Evolutionary conservation across 2,888 invertebrate species (phyloP).

Genomic region (Drosophila prostipennis): DNA sequence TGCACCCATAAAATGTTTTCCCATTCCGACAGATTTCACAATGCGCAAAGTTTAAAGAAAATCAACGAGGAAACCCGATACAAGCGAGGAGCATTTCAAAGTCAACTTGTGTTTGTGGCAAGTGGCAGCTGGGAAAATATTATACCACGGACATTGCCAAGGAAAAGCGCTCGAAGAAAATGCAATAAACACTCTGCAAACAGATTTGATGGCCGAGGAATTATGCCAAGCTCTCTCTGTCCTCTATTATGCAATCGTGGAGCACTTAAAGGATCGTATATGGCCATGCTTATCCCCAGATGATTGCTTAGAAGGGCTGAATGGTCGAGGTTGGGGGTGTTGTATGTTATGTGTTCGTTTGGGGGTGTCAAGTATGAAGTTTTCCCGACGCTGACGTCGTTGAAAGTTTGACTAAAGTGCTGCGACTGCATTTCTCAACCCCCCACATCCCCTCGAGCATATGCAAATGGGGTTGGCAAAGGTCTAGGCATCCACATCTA

Average conservation of each 20-base stretch:
- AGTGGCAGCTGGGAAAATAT: constrained; percentile 14
- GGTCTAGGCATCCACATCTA: background rate
- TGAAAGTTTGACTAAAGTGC: constrained; percentile 36
- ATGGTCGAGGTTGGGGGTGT: background rate
- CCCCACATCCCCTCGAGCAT: background rate
- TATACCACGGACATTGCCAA: background rate
- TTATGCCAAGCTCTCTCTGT: constrained; percentile 21
- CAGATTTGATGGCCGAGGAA: constrained; percentile 32
- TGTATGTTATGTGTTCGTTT: background rate
- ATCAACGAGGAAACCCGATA: background rate
- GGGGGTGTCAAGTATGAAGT: constrained; percentile 32
- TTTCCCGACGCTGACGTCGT: constrained; percentile 25
- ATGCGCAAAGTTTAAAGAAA: background rate
- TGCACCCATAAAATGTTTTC: background rate
- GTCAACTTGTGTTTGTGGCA: constrained; percentile 7
- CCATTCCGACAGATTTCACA: background rate
- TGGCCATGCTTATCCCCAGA: constrained; percentile 30
- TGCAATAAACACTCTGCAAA: constrained; percentile 29
- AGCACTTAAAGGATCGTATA: constrained; percentile 36
- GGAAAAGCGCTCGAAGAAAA: constrained; percentile 10
- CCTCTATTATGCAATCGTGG: constrained; percentile 21
- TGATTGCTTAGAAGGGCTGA: background rate
- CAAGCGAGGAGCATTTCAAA: background rate
- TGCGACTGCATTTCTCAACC: constrained; percentile 28
- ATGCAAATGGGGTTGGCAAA: constrained; percentile 22